Evolutionary conservation across 92 coral and sea anemone species (phyloP).

Genomic region (Porites cylindrica): DNA sequence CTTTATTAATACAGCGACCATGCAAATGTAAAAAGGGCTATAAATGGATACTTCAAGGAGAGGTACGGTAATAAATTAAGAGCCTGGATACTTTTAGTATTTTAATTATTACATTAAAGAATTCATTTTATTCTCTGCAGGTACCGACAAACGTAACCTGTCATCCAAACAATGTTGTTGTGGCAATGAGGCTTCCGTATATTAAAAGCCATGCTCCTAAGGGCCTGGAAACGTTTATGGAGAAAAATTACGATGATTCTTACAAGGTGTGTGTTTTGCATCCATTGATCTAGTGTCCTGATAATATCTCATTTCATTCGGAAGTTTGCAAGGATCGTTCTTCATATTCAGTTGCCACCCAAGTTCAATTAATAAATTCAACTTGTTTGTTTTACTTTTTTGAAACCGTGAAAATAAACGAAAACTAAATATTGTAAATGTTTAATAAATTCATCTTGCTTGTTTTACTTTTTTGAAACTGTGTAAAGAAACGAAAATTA

Average conservation of each 20-base stretch:
- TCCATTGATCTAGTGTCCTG: too few species aligned
- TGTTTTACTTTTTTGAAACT: too few species aligned
- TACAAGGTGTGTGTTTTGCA: background rate
- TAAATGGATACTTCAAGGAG: background rate
- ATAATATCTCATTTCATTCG: too few species aligned
- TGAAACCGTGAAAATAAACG: too few species aligned
- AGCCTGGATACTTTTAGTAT: background rate
- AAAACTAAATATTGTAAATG: too few species aligned
- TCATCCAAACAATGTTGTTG: conserved; percentile 8
- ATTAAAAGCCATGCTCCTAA: background rate
- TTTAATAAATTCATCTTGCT: too few species aligned
- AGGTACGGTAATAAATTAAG: background rate
- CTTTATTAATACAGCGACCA: background rate
- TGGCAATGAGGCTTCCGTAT: background rate
- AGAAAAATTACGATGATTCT: background rate
- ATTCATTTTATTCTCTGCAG: background rate
- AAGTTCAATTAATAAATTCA: too few species aligned
- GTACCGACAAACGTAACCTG: background rate
- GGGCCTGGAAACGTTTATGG: background rate
- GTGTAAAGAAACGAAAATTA: too few species aligned
- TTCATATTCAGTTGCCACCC: too few species aligned
- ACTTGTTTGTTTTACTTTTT: too few species aligned
- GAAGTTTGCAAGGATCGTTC: too few species aligned
- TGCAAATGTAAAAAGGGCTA: background rate
- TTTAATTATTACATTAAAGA: background rate